Base-by-base conservation (phyloP, 1,140 invertebrate species). In the Caenorhabditis remanei region DNA sequence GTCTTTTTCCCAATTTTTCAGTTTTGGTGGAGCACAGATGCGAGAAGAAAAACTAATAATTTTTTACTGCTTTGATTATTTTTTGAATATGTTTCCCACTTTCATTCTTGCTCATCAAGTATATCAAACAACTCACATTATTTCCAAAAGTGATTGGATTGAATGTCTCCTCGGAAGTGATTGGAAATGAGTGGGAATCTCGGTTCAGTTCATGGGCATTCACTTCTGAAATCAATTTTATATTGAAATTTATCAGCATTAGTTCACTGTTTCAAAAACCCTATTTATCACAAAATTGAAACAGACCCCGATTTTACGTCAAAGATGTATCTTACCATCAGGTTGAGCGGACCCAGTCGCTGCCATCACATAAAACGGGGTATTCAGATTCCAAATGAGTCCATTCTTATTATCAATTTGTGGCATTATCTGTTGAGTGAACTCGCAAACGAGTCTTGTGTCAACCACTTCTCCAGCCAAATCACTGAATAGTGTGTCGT, bases 221-320 rank as follows among this genome's bases (percentile, higher is more conserved):
- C 8, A 85, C 85, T 63, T 85, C 84, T 85, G 84, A 32, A 85
- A n/a, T n/a, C n/a, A n/a, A n/a, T n/a, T n/a, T n/a, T n/a, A n/a
- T n/a, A n/a, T n/a, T n/a, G n/a, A n/a, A n/a, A n/a, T n/a, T n/a
- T n/a, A n/a, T n/a, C n/a, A n/a, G n/a, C n/a, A n/a, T n/a, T n/a
- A n/a, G n/a, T n/a, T n/a, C n/a, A n/a, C n/a, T n/a, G n/a, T n/a
- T n/a, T 2, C 32, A 32, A 32, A 0, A 32, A 32, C 32, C 2
- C 32, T 32, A 32, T 2, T 32, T 32, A 32, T 32, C 32, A 32
- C 32, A 32, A 32, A 1, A 32, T 2, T 32, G 32, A 32, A 32
- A 32, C n/a, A n/a, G n/a, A n/a, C n/a, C n/a, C n/a, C n/a, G n/a
- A n/a, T n/a, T n/a, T n/a, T n/a, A n/a, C n/a, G n/a, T n/a, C n/a